A percentile compares a stretch with the other conserved stretches of the same genome.
Evolutionary conservation across 30 jellyfish, hydroid and myxozoan genomes (phyloP).

Genomic region (Chrysaora quinquecirrha): DNA sequence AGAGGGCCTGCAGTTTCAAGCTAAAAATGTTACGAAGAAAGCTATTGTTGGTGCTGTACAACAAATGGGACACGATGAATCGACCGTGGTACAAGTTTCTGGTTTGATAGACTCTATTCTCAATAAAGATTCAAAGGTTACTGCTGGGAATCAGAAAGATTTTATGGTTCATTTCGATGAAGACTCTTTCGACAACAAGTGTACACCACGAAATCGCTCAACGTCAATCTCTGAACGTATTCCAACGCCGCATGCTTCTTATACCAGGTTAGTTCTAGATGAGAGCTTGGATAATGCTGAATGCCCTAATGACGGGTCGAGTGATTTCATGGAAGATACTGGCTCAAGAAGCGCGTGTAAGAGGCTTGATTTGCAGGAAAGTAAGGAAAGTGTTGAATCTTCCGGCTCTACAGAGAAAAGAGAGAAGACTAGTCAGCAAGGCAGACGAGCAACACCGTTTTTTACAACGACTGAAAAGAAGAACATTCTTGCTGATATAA

Average conservation of each 20-base stretch:
- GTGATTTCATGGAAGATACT: not conserved
- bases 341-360: not conserved
- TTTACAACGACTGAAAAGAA: constrained; percentile 16
- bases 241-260: constrained; percentile 66
- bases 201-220: constrained; percentile 7
- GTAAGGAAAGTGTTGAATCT: not conserved
- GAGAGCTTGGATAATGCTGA: not conserved
- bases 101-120: not conserved
- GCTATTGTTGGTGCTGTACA: constrained; percentile 33
- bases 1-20: not conserved
- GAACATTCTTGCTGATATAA: not conserved
- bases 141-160: not conserved
- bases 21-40: not conserved
- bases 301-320: not conserved
- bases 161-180: constrained; percentile 6
- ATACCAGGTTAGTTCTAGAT: not conserved
- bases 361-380: constrained; percentile 3
- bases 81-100: not conserved
- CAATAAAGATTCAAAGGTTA: not conserved
- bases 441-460: constrained; percentile 42
- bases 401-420: constrained; percentile 4
- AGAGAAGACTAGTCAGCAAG: not conserved
- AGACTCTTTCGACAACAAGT: not conserved
- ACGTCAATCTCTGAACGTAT: constrained; percentile 19
- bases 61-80: not conserved